Conservation (phyloP, 2,888 invertebrate species). For the Linnaemya tessellans region DNA sequence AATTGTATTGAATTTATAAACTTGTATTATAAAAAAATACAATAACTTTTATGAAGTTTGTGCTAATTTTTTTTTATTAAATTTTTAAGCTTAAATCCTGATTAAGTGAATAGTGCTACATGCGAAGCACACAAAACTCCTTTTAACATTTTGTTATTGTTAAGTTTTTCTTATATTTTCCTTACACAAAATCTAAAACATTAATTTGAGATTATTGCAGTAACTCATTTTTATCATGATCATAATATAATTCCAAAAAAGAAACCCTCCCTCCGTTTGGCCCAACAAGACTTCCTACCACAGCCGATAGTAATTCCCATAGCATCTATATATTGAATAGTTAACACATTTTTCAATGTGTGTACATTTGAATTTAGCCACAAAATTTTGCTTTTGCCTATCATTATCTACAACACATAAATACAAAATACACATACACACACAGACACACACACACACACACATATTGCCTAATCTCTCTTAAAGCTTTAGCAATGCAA, state of each 20-base stretch:
- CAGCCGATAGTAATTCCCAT: background rate
- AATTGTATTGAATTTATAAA: too few relatives aligned
- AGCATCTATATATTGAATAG: background rate
- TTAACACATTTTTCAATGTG: background rate
- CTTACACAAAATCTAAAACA: background rate
- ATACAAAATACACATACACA: background rate
- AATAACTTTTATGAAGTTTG: too few relatives aligned
- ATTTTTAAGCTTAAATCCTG: too few relatives aligned
- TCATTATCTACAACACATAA: background rate
- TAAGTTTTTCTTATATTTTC: background rate
- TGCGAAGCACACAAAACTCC: too few relatives aligned
- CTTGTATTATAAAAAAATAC: too few relatives aligned
- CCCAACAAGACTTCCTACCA: background rate
- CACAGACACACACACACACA: background rate
- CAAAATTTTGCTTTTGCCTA: background rate
- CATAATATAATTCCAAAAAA: background rate
- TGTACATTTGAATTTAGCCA: background rate
- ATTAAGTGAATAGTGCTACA: too few relatives aligned
- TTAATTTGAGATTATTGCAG: background rate
- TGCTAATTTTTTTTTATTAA: too few relatives aligned
- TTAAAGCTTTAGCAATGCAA: background rate
- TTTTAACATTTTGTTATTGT: too few relatives aligned
- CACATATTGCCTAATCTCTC: background rate
- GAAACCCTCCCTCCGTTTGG: background rate
- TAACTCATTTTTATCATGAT: background rate